Percentiles rank a stretch among this genome's conserved stretches.
Evolutionary conservation across 2,888 invertebrate genomes (phyloP).

Genomic region (Callyntrura guangdongensis): DNA sequence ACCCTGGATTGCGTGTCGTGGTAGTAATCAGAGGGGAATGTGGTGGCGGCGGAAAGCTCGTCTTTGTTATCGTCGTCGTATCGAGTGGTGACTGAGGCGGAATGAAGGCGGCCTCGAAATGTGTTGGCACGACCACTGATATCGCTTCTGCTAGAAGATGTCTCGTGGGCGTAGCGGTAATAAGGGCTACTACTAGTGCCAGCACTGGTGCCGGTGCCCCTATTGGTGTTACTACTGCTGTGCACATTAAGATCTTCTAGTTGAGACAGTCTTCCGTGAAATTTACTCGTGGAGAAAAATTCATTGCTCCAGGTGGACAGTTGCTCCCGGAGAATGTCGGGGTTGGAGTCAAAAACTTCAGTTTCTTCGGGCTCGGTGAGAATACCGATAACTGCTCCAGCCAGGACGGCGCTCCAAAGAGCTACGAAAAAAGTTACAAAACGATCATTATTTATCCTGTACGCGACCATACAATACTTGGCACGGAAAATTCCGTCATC

Average conservation of each 20-base stretch:
- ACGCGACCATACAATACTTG: not conserved
- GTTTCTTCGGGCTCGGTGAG: slow-evolving; percentile 80
- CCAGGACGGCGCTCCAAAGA: slow-evolving; percentile 80
- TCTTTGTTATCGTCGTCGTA: not conserved
- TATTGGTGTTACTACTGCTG: not conserved
- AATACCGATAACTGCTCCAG: slow-evolving; percentile 80
- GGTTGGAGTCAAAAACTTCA: slow-evolving; percentile 81
- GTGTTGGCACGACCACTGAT: slow-evolving; percentile 65
- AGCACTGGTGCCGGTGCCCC: too few relatives aligned
- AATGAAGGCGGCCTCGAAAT: slow-evolving; percentile 61
- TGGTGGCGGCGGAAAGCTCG: not conserved
- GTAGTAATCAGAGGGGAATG: slow-evolving; percentile 38
- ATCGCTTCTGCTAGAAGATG: slow-evolving; percentile 45
- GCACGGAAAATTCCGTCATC: too few relatives aligned
- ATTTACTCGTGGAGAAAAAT: slow-evolving; percentile 75
- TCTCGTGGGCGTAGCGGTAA: slow-evolving; percentile 62
- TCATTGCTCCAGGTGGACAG: slow-evolving; percentile 80
- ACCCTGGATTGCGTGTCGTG: slow-evolving; percentile 49
- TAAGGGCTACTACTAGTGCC: slow-evolving; percentile 10
- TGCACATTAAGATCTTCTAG: slow-evolving; percentile 37
- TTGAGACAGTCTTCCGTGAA: slow-evolving; percentile 49
- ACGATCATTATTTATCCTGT: not conserved
- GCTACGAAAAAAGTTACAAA: slow-evolving; percentile 65
- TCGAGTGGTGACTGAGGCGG: slow-evolving; percentile 24
- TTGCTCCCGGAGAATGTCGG: slow-evolving; percentile 79